Evolutionary conservation across 2,797 vertebrate genomes (phyloP).

Genomic region (Silurus lanzhouensis): DNA sequence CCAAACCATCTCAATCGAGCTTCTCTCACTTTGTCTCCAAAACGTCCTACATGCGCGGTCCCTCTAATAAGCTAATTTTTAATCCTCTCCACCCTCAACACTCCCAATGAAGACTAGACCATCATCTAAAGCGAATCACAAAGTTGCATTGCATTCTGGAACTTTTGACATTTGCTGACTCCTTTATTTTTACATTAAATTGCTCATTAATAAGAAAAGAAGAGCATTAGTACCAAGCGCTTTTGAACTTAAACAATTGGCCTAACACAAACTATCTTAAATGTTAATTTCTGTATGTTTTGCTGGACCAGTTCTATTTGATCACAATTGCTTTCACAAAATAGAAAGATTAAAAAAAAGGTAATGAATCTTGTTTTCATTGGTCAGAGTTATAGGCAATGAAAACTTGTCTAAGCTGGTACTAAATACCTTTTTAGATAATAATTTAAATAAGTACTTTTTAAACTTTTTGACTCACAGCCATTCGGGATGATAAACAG

Average conservation of each 20-base stretch:
- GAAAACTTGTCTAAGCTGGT: background rate
- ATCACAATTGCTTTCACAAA: too few species aligned
- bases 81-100: too few species aligned
- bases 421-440: background rate
- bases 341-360: background rate
- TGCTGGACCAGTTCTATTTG: background rate
- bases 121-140: background rate
- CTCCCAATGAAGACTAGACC: background rate
- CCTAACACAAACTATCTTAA: background rate
- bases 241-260: background rate
- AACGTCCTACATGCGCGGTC: too few species aligned
- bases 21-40: too few species aligned
- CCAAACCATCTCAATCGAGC: too few species aligned
- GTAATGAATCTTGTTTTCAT: background rate
- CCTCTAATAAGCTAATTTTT: too few species aligned
- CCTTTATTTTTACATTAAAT: background rate
- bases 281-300: background rate
- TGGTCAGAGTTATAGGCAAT: background rate
- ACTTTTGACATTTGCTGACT: background rate
- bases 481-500: too few species aligned
- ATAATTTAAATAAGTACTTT: background rate
- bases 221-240: background rate
- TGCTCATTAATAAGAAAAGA: background rate
- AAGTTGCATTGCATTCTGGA: background rate
- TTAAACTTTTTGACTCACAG: background rate